Evolutionary conservation across 2,797 vertebrate species (phyloP), one percentile per base, ranked within the genome.

Genomic region (Syndactyla subalaris): DNA sequence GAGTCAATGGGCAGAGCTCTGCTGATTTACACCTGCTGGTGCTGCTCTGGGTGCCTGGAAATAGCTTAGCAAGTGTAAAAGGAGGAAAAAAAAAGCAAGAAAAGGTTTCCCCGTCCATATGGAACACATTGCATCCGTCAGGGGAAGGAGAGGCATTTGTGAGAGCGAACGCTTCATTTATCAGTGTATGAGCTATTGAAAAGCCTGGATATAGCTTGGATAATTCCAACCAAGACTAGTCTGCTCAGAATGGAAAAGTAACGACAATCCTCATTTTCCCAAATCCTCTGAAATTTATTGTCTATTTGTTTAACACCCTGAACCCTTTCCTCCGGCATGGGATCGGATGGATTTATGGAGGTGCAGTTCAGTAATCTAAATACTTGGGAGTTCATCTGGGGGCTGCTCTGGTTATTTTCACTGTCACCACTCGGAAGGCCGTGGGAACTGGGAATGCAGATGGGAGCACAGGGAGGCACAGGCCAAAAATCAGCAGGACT

Each of bases 391-490:
- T 55, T 90, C 38, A 74, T 91, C 67, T 61, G 59, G 3, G 71
- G 65, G 52, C 75, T 95, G 90, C 88, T 95, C 95, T 95, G 94
- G 54, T 77, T 93, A 13, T 96, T 95, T 65, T 96, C 85, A 62
- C 73, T 92, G 89, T 96, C 94, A 76, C 67, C 1, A 4, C 72
- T 52, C 12, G 7, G 75, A 81, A 81, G 84, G 86, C 92, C 2
- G 12, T 94, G 95, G 92, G 92, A 96, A 61, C 39, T 1, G 18
- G 71, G 80, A 76, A 39, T 39, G 76, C 75, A 29, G 32, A 29
- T 0, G 48, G 87, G 36, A 89, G 22, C 3, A 1, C 22, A 10
- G 43, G 48, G 23, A 75, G 57, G 14, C 73, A n/a, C 7, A 10
- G 55, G 39, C 78, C 41, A n/a, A 36, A 71, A 74, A n/a, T 32